Base-by-base conservation (phyloP, 2,113 vertebrate genomes). In the Dolichotis patagonum region DNA sequence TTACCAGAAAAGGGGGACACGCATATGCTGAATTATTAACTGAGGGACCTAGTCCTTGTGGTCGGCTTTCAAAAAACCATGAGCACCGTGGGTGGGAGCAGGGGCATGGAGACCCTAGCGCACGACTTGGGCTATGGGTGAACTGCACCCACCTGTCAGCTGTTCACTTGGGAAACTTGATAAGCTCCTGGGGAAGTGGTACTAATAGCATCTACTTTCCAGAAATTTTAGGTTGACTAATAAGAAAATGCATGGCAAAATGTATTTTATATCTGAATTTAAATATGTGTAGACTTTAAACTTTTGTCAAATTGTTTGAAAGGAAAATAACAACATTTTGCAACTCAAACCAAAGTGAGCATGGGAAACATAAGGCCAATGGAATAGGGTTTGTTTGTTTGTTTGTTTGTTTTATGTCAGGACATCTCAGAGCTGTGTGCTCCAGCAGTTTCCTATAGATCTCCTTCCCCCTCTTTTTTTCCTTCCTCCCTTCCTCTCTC, bases 301-400 rank as follows among this genome's bases (percentile, higher is more conserved):
- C 43, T 81, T 85, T 85, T 82, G 71, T 82, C 8, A 95, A 63
- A 60, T 88, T 46, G 22, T 22, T 94, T 71, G 49, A 96, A 82
- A 67, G 83, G 28, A 83, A 95, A 96, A 26, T 96, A 88, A 65
- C 30, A 88, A 91, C 56, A 49, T 62, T 46, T n/a, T 17, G 88
- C 10, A 80, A 54, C 26, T 77, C n/a, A 90, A 56, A 89, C 65
- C 81, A 96, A 83, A 78, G 35, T 84, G 8, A 41, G 10, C 67
- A 73, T 88, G 69, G 24, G 17, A 6, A 63, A 19, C 41, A 3
- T 35, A 41, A 63, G n/a, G 46, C 54, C 30, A 32, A 17, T 65
- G 49, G 19, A 87, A 63, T 62, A 11, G 6, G 0, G 62, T 16
- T 54, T 8, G 14, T 54, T 54, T 54, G 52, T 54, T 54, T 54